Evolutionary conservation across 2,888 invertebrate genomes (phyloP).

Genomic region (Stenoptilia bipunctidactyla): DNA sequence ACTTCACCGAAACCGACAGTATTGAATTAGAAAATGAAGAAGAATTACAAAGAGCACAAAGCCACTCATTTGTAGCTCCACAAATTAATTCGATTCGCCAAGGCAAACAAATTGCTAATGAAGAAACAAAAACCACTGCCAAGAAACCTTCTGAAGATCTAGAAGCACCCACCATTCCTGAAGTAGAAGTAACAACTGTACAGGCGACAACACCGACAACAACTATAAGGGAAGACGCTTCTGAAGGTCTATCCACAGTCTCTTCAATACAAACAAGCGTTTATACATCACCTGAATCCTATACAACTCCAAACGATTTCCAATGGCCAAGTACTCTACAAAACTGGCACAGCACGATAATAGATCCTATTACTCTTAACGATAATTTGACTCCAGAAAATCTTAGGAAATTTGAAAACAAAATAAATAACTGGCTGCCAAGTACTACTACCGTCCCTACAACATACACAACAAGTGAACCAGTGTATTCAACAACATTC

Average conservation of each 20-base stretch:
- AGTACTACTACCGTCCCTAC: conserved; percentile 34
- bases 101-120: conserved; percentile 46
- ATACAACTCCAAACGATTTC: conserved; percentile 60
- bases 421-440: conserved; percentile 5
- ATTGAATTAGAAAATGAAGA: conserved; percentile 70
- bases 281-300: conserved; percentile 50
- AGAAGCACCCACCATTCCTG: conserved; percentile 47
- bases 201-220: conserved; percentile 36
- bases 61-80: conserved; percentile 76
- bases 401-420: not conserved
- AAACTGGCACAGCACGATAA: conserved; percentile 77
- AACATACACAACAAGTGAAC: conserved; percentile 36
- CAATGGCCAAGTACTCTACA: conserved; percentile 54
- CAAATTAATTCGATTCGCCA: conserved; percentile 58
- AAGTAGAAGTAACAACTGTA: conserved; percentile 32
- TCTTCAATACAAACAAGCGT: conserved; percentile 33
- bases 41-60: conserved; percentile 77
- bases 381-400: conserved; percentile 69
- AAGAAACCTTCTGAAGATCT: conserved; percentile 51
- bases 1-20: conserved; percentile 52
- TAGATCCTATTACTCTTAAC: conserved; percentile 81
- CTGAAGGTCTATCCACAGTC: conserved; percentile 31
- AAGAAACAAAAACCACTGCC: conserved; percentile 26
- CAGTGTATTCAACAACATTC: conserved; percentile 37
- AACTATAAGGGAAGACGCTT: conserved; percentile 26